These are phyloP conservation scores for Lampropteryx suffumata DNA, from an alignment of 2,888 invertebrate genomes.

Conservation along the genomic window DNA sequence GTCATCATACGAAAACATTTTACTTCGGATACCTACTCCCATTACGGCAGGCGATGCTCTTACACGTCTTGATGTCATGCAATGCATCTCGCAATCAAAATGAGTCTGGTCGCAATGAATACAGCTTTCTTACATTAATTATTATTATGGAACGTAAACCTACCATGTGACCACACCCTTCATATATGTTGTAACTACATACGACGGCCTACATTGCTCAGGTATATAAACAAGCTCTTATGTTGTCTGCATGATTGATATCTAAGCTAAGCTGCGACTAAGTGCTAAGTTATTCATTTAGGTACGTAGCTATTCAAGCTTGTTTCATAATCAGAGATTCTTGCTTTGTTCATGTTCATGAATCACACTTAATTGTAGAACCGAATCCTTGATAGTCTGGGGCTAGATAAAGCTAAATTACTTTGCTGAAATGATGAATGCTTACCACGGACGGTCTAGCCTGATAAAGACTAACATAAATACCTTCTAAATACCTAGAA, in stretches of 20 bases:
- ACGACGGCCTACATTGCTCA: constrained; percentile 21
- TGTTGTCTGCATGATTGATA: constrained; percentile 10
- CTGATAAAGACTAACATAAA: neutral
- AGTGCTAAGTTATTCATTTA: constrained; percentile 2
- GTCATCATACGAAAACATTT: constrained; percentile 8
- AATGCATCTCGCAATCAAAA: constrained; percentile 31
- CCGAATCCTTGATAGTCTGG: constrained; percentile 4
- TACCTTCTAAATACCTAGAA: neutral
- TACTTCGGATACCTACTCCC: constrained; percentile 7
- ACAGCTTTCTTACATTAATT: constrained; percentile 37
- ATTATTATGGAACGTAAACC: constrained; percentile 30
- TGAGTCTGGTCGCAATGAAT: constrained; percentile 24
- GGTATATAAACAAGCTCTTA: constrained; percentile 12
- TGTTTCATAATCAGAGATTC: constrained; percentile 22
- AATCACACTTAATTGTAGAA: constrained; percentile 19
- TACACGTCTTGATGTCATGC: constrained; percentile 17
- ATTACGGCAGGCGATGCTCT: constrained; percentile 1
- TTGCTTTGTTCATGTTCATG: constrained; percentile 20
- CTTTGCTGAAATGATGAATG: constrained; percentile 1
- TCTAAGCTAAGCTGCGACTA: neutral
- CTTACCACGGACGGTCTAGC: neutral
- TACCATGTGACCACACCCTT: constrained; percentile 31
- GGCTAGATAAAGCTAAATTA: constrained; percentile 3
- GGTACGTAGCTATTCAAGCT: constrained; percentile 6
- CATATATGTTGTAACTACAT: constrained; percentile 26